Conservation (phyloP, 2,113 vertebrate species). For the Galemys pyrenaicus region DNA sequence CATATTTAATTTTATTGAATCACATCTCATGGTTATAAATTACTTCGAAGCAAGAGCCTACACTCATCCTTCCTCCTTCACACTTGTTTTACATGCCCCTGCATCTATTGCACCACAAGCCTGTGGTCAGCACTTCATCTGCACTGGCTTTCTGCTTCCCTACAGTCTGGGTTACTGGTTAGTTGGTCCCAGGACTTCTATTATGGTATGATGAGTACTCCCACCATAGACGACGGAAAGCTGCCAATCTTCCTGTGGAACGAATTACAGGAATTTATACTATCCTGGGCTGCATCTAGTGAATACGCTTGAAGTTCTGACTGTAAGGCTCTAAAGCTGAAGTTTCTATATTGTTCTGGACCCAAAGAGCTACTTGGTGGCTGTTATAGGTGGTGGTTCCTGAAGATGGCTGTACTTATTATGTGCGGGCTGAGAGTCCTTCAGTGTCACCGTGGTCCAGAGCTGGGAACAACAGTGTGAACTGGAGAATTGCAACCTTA, state of each 20-base stretch:
- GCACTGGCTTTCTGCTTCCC: background rate
- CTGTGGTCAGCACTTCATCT: background rate
- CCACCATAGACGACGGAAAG: background rate
- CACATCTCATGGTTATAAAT: background rate
- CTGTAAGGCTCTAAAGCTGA: background rate
- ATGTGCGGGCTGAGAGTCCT: background rate
- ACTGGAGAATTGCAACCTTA: background rate
- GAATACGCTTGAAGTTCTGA: background rate
- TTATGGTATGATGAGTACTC: background rate
- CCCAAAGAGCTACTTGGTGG: background rate
- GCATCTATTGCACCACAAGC: too few relatives aligned
- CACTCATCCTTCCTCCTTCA: background rate
- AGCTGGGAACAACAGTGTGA: background rate
- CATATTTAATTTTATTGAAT: background rate
- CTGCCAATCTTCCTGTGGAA: background rate
- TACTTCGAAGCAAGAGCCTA: background rate
- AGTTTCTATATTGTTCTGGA: background rate
- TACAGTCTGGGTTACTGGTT: background rate
- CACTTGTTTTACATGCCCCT: background rate
- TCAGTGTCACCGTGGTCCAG: background rate
- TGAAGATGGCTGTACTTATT: background rate
- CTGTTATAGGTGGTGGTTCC: background rate
- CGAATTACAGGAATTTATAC: background rate
- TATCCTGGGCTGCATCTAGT: background rate
- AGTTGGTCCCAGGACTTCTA: background rate